A percentile compares a stretch with the other conserved stretches of the same genome.
These are phyloP conservation scores for Eudyptes chrysolophus DNA, from an alignment of 2,113 vertebrate genomes.

Conservation along the genomic window DNA sequence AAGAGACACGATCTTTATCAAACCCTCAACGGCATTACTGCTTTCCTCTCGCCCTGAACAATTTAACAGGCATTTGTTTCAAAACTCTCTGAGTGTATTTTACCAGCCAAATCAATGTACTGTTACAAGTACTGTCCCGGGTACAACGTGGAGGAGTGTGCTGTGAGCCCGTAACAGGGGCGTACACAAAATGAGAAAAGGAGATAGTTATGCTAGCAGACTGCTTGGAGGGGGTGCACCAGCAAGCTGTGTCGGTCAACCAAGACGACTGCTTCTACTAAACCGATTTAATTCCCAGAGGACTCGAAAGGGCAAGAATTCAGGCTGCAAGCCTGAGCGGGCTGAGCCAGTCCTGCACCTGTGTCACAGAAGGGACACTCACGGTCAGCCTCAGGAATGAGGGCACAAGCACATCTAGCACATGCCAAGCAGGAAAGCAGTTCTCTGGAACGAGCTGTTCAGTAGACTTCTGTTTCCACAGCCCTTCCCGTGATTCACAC, in stretches of 20 bases:
- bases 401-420: no score
- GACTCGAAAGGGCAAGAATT: background rate
- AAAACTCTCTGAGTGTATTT: background rate
- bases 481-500: accelerated
- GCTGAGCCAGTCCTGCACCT: background rate
- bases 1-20: background rate
- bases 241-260: background rate
- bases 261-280: background rate
- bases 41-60: background rate
- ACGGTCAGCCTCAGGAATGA: background rate
- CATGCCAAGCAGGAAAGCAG: background rate
- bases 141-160: background rate
- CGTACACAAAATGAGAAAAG: background rate
- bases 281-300: background rate
- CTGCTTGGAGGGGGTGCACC: background rate
- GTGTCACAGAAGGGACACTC: background rate
- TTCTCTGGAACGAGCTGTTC: background rate
- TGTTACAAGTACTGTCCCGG: background rate
- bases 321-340: background rate
- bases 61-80: background rate
- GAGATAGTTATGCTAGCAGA: background rate
- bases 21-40: background rate
- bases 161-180: background rate
- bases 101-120: background rate
- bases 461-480: background rate